Base-by-base conservation (phyloP, 1,140 invertebrate species). In the Eriocheir sinensis region DNA sequence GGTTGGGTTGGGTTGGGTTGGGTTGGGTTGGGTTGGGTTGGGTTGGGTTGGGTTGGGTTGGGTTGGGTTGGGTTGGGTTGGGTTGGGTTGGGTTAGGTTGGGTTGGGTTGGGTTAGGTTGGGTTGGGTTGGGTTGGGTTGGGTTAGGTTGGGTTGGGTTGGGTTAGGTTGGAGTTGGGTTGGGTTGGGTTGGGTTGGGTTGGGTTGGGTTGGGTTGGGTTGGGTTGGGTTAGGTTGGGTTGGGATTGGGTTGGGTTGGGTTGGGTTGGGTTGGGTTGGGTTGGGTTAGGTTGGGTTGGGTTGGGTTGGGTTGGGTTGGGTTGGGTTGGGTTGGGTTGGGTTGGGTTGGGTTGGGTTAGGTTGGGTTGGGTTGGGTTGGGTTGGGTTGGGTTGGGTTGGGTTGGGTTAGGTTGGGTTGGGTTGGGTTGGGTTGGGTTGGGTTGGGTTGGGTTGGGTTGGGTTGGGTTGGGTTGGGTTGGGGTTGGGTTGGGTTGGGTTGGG, bases 391-490 rank as follows among this genome's bases (percentile, higher is more conserved):
- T 85, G 81, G 81, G 81, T 85, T 85, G 81, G 81, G 81, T 85
- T 85, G 44, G 44, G 44, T 85, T 85, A 32, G 81, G 81, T 85
- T 85, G 81, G 81, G n/a, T 85, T 85, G 83, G 83, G n/a, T 85
- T n/a, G 80, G 80, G n/a, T 81, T 34, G 1, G n/a, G n/a, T 30
- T 81, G 80, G n/a, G 3, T 2, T 81, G 34, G 81, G 88, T 89
- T 89, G 88, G 88, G 88, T 89, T 89, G 88, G 88, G 88, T 89
- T 89, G 88, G 88, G 88, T 89, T 89, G 88, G 88, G 88, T 89
- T 89, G 88, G 88, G 88, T 89, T 89, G 88, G 88, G 88, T 44
- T 89, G 88, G 88, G 88, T 89, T 89, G 88, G 88, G 88, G 88
- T 89, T 53, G 88, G 88, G 88, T 89, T 89, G 88, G 88, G 88